Evolutionary conservation across 1,140 invertebrate species (phyloP), one percentile per base, ranked within the genome.

Genomic region (Sesamia nonagrioides): DNA sequence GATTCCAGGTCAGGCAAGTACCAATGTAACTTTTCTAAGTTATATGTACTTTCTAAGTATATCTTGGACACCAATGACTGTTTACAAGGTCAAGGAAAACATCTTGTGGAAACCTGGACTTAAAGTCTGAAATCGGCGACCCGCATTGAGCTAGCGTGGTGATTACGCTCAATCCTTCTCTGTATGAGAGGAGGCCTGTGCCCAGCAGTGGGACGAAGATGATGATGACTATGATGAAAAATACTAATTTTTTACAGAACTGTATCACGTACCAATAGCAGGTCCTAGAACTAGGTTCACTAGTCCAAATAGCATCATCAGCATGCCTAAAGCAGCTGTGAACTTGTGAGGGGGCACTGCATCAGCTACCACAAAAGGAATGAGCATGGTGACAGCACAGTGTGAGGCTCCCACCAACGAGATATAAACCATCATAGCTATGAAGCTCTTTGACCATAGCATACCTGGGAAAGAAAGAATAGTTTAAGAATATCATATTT

Each of bases 331-430:
- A 13, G 88, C 90, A 6, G 85, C 69, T 0, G 90, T 86, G 56
- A 91, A 93, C 18, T 88, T 73, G 1, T 89, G 83, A 17, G 83
- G 69, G 8, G 40, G 21, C 0, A 93, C 89, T 1, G 82, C 66
- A 33, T 92, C 89, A 1, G 88, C 84, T 0, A 92, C 74, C 1
- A 92, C 88, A 6, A 92, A n/a, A 0, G 90, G 87, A 18, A 84
- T 37, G 4, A 92, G 78, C 8, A 89, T 63, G 2, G 78, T 27
- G 21, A 88, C 77, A 13, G 61, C 75, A 45, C 89, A 90, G 11
- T 86, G 83, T 0, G 90, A 79, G 6, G 84, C 48, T 5, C 92
- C 92, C 56, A 89, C 86, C 17, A 91, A 45, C 1, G 85, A 73
- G 1, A 91, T 77, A 60, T 86, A 91, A 7, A 84, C 60, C 40